A percentile compares a stretch with the other conserved stretches of the same genome.
Conservation (phyloP, 2,888 invertebrate genomes). For the Siphlonurus alternatus region DNA sequence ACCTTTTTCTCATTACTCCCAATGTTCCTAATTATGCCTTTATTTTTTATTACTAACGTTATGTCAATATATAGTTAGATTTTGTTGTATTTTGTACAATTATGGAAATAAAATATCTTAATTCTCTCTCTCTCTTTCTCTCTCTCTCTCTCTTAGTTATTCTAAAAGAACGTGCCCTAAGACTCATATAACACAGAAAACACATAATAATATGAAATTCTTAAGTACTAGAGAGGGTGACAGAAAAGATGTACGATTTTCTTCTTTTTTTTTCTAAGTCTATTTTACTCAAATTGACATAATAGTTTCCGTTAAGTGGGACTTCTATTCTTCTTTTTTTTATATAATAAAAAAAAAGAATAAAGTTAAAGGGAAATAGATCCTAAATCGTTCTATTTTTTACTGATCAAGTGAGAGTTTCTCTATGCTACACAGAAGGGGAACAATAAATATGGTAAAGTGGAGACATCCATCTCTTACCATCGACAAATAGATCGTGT, state of each 20-base stretch:
- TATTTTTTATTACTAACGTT: background rate
- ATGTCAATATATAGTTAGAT: too few relatives aligned
- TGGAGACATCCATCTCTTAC: background rate
- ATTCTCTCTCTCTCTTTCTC: background rate
- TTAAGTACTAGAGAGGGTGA: too few relatives aligned
- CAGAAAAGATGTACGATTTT: too few relatives aligned
- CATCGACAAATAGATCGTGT: background rate
- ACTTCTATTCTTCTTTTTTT: background rate
- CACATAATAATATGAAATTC: too few relatives aligned
- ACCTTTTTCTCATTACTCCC: too few relatives aligned
- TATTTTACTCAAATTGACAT: background rate
- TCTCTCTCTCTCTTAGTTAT: background rate
- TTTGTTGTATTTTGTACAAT: background rate
- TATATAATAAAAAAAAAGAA: background rate
- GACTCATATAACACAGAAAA: too few relatives aligned
- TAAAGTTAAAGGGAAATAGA: background rate
- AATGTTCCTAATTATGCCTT: background rate
- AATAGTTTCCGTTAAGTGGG: conserved; percentile 1
- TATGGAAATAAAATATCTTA: background rate
- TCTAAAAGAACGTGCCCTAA: background rate
- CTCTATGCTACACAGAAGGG: background rate
- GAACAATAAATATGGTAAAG: background rate
- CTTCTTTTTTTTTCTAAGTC: too few relatives aligned
- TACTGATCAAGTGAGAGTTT: too few relatives aligned
- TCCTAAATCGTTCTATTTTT: background rate